phyloP scores from a whole-genome alignment of 2,888 invertebrate species.

The Idaea aversata region DNA sequence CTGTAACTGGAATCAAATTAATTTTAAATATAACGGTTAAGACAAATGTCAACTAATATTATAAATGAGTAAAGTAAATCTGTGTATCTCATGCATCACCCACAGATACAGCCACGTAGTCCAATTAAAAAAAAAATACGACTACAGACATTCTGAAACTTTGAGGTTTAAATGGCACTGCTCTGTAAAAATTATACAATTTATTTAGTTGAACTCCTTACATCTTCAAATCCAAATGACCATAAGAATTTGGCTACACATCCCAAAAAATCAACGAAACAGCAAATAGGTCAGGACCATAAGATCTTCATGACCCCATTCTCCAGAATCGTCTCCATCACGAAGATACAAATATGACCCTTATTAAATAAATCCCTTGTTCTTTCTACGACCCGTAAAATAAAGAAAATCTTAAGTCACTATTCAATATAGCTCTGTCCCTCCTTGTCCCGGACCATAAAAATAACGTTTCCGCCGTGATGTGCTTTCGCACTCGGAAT shows the following conservation, averaged over 20 bases:
- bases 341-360: neutral
- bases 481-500: neutral
- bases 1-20: no score
- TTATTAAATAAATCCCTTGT: constrained; percentile 22
- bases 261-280: neutral
- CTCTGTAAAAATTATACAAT: no score
- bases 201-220: no score
- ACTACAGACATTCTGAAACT: no score
- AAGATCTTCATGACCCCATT: neutral
- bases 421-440: constrained; percentile 25
- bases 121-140: no score
- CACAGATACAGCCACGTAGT: no score
- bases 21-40: no score
- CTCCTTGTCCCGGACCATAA: constrained; percentile 21
- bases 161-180: no score
- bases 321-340: neutral
- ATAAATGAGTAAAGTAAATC: no score
- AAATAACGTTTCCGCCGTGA: constrained; percentile 13
- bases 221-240: no score
- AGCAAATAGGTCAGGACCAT: neutral
- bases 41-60: no score
- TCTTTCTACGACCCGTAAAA: constrained; percentile 22
- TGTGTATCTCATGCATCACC: no score
- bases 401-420: constrained; percentile 19
- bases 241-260: neutral